Evolutionary conservation across 2,888 invertebrate genomes (phyloP), one percentile per base, ranked within the genome.

Genomic region (Invenusta paracnida): DNA sequence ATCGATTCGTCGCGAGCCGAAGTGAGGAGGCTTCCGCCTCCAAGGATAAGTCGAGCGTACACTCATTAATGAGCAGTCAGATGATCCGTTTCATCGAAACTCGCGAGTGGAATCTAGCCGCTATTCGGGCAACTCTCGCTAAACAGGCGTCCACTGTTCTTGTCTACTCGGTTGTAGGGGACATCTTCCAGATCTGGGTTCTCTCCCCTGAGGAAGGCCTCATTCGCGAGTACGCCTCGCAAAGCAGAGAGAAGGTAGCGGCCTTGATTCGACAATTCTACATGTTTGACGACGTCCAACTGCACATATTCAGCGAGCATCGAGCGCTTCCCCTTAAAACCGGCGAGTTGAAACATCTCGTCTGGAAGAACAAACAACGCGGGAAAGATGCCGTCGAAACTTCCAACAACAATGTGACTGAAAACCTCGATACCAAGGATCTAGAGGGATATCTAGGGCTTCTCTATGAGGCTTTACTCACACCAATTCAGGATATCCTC

Each of bases 301-400:
- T 82, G 30, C 82, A 30, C 29, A 29, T 29, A 5, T 82, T 82
- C n/a, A 13, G 82, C 2, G 82, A 82, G 13, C 29, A 82, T 29
- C 82, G 82, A 17, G 82, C 82, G 2, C 82, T 82, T 2, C 82
- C 82, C 2, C 27, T 82, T 13, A 82, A 82, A 28, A 30, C 29
- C 13, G 82, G 31, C 1, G 30, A 29, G 5, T 30, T 82, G 31
- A 29, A 30, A 30, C 82, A 30, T 17, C 82, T 82, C 13, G 23
- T 73, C 25, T 73, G 73, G 73, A 5, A 23, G 2, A 73, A 73
- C 25, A 73, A 73, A 23, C 25, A 29, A 28, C 29, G 5, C 1
- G 17, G 2, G 1, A 82, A 82, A 29, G 82, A 2, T 23, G 23
- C 82, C n/a, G 31, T 5, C 1, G 30, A 82, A 5, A 13, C n/a